Percentiles rank a stretch among this genome's conserved stretches.
Conservation (phyloP, 2,797 vertebrate genomes). For the Spea hammondii region DNA sequence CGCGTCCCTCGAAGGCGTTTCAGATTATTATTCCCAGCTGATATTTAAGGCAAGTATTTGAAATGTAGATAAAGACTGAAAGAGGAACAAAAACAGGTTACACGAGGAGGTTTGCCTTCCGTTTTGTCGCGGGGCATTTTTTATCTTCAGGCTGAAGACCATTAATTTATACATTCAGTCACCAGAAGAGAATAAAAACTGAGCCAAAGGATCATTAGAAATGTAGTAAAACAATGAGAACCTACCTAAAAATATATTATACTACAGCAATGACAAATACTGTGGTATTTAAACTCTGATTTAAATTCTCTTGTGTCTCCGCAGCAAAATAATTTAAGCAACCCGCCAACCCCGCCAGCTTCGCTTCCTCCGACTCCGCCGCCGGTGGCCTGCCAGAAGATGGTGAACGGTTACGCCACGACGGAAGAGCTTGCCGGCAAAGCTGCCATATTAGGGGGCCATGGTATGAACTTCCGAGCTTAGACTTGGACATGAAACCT, state of each 20-base stretch:
- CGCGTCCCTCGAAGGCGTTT: constrained; percentile 91
- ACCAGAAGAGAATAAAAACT: too few relatives aligned
- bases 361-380: constrained; percentile 97
- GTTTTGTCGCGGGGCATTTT: too few relatives aligned
- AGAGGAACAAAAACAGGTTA: too few relatives aligned
- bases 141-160: too few relatives aligned
- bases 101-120: too few relatives aligned
- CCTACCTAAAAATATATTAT: too few relatives aligned
- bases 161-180: too few relatives aligned
- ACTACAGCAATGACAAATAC: too few relatives aligned
- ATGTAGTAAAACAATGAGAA: too few relatives aligned
- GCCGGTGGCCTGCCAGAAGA: constrained; percentile 93
- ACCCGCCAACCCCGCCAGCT: constrained; percentile 96
- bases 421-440: constrained; percentile 93
- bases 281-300: constrained; percentile 15
- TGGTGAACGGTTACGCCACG: constrained; percentile 96
- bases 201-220: too few relatives aligned
- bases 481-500: not conserved
- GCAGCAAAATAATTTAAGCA: constrained; percentile 98
- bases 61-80: too few relatives aligned
- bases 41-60: constrained; percentile 85
- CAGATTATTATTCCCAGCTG: constrained; percentile 97
- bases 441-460: constrained; percentile 80
- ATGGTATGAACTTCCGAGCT: constrained; percentile 60
- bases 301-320: constrained; percentile 54